Evolutionary conservation across 2,113 vertebrate species (phyloP).

Genomic region (Haplochromis burtoni): DNA sequence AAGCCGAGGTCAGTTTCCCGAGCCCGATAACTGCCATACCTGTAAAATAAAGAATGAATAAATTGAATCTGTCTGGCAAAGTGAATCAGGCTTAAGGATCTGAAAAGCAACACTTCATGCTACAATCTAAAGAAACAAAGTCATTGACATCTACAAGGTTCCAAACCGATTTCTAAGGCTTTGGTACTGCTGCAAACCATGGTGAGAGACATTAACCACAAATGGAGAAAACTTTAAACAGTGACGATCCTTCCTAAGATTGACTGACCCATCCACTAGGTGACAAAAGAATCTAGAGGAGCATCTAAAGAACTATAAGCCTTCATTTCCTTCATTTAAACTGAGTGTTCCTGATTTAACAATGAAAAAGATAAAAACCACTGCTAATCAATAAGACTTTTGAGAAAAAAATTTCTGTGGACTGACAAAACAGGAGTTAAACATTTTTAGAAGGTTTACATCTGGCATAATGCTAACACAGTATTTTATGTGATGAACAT

Average conservation of each 20-base stretch:
- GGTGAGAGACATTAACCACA: neutral
- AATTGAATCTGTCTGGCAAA: neutral
- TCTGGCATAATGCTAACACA: neutral
- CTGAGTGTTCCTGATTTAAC: neutral
- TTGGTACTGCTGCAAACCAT: neutral
- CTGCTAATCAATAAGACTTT: neutral
- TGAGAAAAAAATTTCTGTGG: neutral
- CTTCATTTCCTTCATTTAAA: neutral
- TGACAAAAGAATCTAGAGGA: accelerated
- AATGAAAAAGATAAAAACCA: neutral
- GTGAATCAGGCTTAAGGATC: neutral
- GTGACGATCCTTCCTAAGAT: accelerated
- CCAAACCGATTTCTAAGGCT: neutral
- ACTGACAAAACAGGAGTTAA: neutral
- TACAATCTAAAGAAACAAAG: neutral
- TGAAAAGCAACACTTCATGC: neutral
- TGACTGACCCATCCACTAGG: neutral
- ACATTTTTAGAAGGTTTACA: neutral
- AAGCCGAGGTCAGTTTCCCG: accelerated
- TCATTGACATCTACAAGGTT: neutral
- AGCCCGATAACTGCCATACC: accelerated
- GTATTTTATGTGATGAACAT: neutral
- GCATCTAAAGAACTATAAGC: accelerated
- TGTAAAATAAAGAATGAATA: neutral
- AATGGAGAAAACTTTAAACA: neutral